Base-by-base conservation (phyloP, 2,113 vertebrate species). In the Ardeotis arabs region DNA sequence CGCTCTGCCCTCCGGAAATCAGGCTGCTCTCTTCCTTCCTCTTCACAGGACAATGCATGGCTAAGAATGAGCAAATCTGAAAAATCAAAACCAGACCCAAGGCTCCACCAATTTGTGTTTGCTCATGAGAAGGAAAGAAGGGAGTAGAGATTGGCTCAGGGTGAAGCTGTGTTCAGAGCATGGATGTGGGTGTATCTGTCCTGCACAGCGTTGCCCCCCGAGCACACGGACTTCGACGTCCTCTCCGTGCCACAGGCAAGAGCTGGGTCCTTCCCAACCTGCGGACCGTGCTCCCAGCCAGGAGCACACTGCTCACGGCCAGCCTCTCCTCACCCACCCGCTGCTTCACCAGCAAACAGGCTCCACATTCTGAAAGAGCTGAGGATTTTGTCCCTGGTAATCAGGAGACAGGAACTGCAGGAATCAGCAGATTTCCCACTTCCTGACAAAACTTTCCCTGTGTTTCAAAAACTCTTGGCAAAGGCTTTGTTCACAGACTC, bases 351-450 rank as follows among this genome's bases (percentile, higher is more conserved):
- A 49, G 24, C 19, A 1, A 56, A 44, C 0, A 33, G 35, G 27
- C 84, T 69, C 33, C 33, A 9, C 14, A 14, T 25, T 14, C 66
- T 6, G 1, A n/a, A 53, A 74, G 47, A 85, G 59, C 14, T 0
- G 20, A 75, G 80, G 24, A 37, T 44, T 82, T 67, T 77, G n/a
- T 55, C 75, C 68, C 69, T 55, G 68, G 31, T 1, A 81, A 64
- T 45, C 35, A 63, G 79, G 49, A 5, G 31, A 60, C 45, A 45
- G 86, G 60, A 95, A 93, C 37, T 82, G 73, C 89, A 92, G 86
- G 47, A 88, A 94, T 76, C 90, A 93, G 94, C 73, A 68, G 16
- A 81, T 76, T 95, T 93, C 86, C 45, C 45, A n/a, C 66, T 81
- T 96, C 88, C 86, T 59, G 73, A 89, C 45, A 73, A 59, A 93